Evolutionary conservation across 2,797 vertebrate species (phyloP).

Genomic region (Parauchenoglanis ngamensis): DNA sequence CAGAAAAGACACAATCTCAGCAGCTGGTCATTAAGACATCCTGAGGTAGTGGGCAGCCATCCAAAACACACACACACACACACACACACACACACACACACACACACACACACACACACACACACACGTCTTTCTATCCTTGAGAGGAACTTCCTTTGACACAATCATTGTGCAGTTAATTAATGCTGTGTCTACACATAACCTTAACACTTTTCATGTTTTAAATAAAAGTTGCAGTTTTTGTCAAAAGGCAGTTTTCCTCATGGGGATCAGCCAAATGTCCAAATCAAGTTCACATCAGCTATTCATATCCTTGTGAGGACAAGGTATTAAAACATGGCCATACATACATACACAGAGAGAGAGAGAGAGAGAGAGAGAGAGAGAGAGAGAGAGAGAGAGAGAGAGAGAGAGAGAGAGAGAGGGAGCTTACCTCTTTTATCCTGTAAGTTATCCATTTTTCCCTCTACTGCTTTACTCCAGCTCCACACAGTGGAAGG

Average conservation of each 20-base stretch:
- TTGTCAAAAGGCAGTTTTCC: background rate
- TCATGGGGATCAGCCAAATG: background rate
- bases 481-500: conserved; percentile 28
- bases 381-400: background rate
- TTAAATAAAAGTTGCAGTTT: background rate
- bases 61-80: background rate
- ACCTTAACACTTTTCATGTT: background rate
- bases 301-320: background rate
- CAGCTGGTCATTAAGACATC: conserved; percentile 17
- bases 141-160: background rate
- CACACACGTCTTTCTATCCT: background rate
- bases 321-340: background rate
- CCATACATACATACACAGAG: background rate
- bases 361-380: background rate
- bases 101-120: conserved; percentile 21
- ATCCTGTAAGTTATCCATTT: background rate
- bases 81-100: conserved; percentile 18
- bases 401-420: conserved; percentile 2
- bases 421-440: background rate
- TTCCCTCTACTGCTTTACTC: conserved; percentile 4
- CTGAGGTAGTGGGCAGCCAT: conserved; percentile 10
- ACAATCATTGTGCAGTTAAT: background rate
- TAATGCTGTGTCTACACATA: background rate
- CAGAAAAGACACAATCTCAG: conserved; percentile 5
- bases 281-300: background rate